These are phyloP conservation scores for Nasonia longicornis DNA, from an alignment of 1,140 invertebrate genomes.

Conservation along the genomic window DNA sequence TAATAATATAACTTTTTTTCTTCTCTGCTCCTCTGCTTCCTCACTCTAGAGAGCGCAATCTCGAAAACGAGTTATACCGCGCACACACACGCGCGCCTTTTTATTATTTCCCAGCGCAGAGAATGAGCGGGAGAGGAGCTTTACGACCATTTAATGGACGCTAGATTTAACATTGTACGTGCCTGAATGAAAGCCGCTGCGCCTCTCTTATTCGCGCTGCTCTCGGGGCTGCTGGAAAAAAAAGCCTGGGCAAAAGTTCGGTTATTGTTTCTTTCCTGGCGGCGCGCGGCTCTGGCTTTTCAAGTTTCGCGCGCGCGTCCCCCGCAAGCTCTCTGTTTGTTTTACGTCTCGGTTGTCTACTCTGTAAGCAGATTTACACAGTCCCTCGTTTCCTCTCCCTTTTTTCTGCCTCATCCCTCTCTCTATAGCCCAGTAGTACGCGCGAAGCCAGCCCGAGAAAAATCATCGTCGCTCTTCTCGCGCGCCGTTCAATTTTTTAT, in stretches of 20 bases:
- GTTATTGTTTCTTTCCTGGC: conserved; percentile 16
- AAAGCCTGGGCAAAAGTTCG: background rate
- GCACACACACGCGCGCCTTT: background rate
- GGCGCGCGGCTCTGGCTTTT: background rate
- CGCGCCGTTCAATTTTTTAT: background rate
- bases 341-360: conserved; percentile 27
- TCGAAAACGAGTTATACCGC: conserved; percentile 25
- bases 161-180: conserved; percentile 52
- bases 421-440: background rate
- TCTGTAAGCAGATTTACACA: conserved; percentile 30
- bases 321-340: background rate
- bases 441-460: background rate
- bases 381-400: background rate
- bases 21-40: background rate
- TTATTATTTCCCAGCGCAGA: conserved; percentile 32
- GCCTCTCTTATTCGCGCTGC: too few species aligned
- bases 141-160: conserved; percentile 59
- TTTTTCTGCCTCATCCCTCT: background rate
- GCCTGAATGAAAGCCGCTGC: conserved; percentile 11
- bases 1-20: conserved; percentile 22
- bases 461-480: background rate
- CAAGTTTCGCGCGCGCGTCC: background rate
- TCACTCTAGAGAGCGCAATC: background rate
- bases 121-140: conserved; percentile 38
- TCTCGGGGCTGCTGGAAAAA: background rate